Evolutionary conservation across 2,888 invertebrate species (phyloP).

Genomic region (Noctua comes): DNA sequence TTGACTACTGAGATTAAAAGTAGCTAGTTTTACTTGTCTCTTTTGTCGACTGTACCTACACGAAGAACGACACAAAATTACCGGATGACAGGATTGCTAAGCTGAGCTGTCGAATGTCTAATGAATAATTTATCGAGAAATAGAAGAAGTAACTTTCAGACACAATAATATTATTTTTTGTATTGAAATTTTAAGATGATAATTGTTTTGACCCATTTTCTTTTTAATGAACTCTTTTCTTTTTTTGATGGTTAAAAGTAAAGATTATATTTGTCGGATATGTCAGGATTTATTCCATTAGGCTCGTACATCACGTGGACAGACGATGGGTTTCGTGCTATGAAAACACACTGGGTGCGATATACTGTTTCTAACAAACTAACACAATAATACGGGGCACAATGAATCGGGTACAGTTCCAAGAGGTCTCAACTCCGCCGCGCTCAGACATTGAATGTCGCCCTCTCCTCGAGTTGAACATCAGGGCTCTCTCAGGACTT

Average conservation of each 20-base stretch:
- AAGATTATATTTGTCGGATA: neutral
- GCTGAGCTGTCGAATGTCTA: neutral
- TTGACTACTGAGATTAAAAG: neutral
- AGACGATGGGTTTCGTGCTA: too few species aligned
- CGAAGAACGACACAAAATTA: too few species aligned
- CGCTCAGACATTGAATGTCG: too few species aligned
- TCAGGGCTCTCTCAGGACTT: too few species aligned
- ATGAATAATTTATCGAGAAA: neutral
- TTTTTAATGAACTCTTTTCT: neutral
- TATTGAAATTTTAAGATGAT: neutral
- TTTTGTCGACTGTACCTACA: neutral
- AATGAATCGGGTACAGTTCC: too few species aligned
- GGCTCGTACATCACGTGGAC: too few species aligned
- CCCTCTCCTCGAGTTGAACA: too few species aligned
- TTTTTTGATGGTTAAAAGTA: neutral
- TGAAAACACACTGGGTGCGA: too few species aligned
- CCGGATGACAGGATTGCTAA: neutral
- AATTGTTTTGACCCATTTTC: neutral
- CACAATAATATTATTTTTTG: neutral
- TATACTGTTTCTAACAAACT: too few species aligned
- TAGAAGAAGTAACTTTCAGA: neutral
- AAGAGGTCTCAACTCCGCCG: too few species aligned
- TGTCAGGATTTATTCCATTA: too few species aligned
- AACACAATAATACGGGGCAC: too few species aligned
- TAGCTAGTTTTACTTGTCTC: neutral